Base-by-base conservation (phyloP, 2,113 vertebrate genomes). In the Anseranas semipalmata region DNA sequence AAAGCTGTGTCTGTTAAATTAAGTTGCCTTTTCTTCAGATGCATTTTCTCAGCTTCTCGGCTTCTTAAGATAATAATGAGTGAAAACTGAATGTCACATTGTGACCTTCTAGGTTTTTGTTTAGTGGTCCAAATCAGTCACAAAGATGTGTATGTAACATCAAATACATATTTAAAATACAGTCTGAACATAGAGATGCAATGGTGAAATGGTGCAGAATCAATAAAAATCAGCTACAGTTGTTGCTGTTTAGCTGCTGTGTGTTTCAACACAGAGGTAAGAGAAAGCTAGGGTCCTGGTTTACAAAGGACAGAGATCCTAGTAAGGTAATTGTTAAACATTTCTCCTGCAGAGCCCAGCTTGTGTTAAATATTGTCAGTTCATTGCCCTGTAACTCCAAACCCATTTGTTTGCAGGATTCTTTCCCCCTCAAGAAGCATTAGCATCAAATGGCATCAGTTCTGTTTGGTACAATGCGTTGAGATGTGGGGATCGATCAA, bases 31-130 rank as follows among this genome's bases (percentile, higher is more conserved):
- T 92, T 88, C 56, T 55, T 72, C 52, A 93, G 76, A 48, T 90
- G 53, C 15, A 2, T 95, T 94, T 95, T 90, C 27, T 85, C 48
- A 46, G 32, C 39, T 83, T 90, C 79, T 91, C 6, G 30, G 72
- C 48, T 62, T n/a, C 28, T 63, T 71, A 84, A 91, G 89, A 76
- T 35, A 35, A 62, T 56, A 76, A 72, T 30, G 45, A 82, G 21
- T 87, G 82, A 94, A 89, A 96, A 68, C 12, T 0, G 0, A 68
- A 66, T 85, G 52, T 87, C 76, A 37, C 0, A 0, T 63, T 66
- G 65, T 97, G 89, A 89, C 89, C 90, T 93, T 95, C 43, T 56
- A 17, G 63, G 46, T 91, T 91, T 93, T 65, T 73, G 21, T 83
- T 55, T 35, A 63, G 53, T 63, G 32, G 59, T 93, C 56, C 37